Conservation (phyloP, 2,113 vertebrate species). For the Anas platyrhynchos region DNA sequence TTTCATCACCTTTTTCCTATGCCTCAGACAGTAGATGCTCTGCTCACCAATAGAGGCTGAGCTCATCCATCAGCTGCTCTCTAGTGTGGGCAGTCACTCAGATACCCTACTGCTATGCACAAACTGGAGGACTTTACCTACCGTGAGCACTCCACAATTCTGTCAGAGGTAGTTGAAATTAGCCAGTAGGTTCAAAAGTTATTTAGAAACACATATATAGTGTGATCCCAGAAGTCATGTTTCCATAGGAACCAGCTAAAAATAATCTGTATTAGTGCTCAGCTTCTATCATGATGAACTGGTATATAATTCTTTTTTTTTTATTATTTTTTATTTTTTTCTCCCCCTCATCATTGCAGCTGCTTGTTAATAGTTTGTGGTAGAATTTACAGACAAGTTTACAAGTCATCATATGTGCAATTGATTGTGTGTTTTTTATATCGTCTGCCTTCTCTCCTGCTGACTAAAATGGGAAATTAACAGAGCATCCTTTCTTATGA, state of each 20-base stretch:
- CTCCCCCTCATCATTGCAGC: background rate
- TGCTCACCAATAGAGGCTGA: background rate
- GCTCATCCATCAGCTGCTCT: background rate
- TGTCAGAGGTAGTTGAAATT: background rate
- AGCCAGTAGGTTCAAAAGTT: background rate
- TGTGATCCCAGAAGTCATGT: background rate
- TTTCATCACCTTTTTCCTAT: background rate
- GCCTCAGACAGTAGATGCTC: background rate
- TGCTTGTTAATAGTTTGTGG: constrained; percentile 44
- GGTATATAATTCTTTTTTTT: background rate
- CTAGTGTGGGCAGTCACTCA: background rate
- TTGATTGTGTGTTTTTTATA: background rate
- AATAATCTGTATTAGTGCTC: background rate
- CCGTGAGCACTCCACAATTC: background rate
- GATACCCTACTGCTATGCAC: background rate
- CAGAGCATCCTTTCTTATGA: constrained; percentile 5
- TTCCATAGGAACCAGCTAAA: constrained; percentile 49
- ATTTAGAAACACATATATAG: background rate
- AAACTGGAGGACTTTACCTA: background rate
- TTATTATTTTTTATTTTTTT: background rate
- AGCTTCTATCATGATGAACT: background rate
- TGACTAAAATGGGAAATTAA: constrained; percentile 34
- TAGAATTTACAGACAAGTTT: constrained; percentile 27
- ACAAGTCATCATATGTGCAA: background rate
- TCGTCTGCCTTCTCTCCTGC: background rate